Conservation (phyloP, 1,140 invertebrate species). For the Cyclargus thomasi region DNA sequence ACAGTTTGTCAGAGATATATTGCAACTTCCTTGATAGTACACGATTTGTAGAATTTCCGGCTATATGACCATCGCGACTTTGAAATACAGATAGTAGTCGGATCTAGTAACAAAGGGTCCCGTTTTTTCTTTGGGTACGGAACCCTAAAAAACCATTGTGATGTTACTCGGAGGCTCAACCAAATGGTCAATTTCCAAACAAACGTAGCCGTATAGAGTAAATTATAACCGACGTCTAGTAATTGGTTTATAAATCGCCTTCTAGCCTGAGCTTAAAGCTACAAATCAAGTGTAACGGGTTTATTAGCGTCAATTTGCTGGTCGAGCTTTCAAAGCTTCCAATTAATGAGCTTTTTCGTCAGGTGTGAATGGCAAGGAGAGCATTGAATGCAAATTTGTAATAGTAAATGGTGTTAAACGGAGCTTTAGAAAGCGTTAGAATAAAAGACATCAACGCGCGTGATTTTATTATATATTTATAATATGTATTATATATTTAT, state of each 20-base stretch:
- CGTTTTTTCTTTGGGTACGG: too few relatives aligned
- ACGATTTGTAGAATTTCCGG: too few relatives aligned
- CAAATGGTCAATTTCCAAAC: constrained; percentile 8
- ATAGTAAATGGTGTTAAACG: neutral
- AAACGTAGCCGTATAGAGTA: neutral
- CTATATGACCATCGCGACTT: too few relatives aligned
- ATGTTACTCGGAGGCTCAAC: neutral
- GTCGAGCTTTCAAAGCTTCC: constrained; percentile 32
- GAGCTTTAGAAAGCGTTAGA: constrained; percentile 9
- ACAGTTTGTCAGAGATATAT: too few relatives aligned
- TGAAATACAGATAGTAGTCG: too few relatives aligned
- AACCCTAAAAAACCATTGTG: neutral
- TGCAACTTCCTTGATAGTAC: too few relatives aligned
- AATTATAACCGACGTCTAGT: constrained; percentile 7
- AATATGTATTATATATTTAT: too few relatives aligned
- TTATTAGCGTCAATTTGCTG: constrained; percentile 43
- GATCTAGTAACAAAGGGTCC: too few relatives aligned
- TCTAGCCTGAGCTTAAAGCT: constrained; percentile 15
- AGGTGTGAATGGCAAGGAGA: constrained; percentile 20
- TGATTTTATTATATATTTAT: constrained; percentile 1
- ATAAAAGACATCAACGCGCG: constrained; percentile 22
- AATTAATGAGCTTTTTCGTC: constrained; percentile 43
- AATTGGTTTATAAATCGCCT: constrained; percentile 15
- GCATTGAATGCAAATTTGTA: constrained; percentile 21
- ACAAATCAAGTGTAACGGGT: constrained; percentile 40